These are phyloP conservation scores for Paramisgurnus dabryanus DNA, from an alignment of 2,113 vertebrate species.

Conservation along the genomic window DNA sequence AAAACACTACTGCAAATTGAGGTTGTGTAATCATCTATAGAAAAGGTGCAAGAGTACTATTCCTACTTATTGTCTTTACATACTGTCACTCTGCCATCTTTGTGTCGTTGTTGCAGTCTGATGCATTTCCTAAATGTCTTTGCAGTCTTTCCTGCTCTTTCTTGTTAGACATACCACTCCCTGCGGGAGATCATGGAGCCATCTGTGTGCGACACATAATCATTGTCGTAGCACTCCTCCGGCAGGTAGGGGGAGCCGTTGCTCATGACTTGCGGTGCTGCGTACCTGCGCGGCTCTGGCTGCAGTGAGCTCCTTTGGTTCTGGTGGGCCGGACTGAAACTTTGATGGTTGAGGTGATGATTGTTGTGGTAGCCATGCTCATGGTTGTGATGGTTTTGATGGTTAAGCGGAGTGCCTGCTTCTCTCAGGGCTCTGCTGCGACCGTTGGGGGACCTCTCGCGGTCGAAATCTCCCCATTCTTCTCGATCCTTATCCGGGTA, in stretches of 20 bases:
- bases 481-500: conserved; percentile 86
- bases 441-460: conserved; percentile 69
- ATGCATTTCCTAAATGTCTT: conserved; percentile 26
- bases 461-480: conserved; percentile 89
- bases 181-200: conserved; percentile 96
- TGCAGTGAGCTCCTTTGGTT: conserved; percentile 65
- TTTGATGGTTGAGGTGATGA: conserved; percentile 61
- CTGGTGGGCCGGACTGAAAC: conserved; percentile 68
- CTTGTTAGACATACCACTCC: conserved; percentile 92
- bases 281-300: conserved; percentile 77
- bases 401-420: conserved; percentile 59
- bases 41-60: conserved; percentile 49
- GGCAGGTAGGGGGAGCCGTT: conserved; percentile 84
- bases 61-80: conserved; percentile 30
- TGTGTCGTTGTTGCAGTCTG: conserved; percentile 39
- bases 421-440: conserved; percentile 76
- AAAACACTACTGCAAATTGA: neutral
- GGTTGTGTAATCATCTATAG: conserved; percentile 12
- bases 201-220: conserved; percentile 95
- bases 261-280: conserved; percentile 61
- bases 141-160: conserved; percentile 32
- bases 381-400: conserved; percentile 56
- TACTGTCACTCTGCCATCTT: conserved; percentile 27
- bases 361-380: conserved; percentile 59
- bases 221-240: conserved; percentile 85